Base-by-base conservation (phyloP, 2,888 invertebrate species). In the Melanostoma scalare region DNA sequence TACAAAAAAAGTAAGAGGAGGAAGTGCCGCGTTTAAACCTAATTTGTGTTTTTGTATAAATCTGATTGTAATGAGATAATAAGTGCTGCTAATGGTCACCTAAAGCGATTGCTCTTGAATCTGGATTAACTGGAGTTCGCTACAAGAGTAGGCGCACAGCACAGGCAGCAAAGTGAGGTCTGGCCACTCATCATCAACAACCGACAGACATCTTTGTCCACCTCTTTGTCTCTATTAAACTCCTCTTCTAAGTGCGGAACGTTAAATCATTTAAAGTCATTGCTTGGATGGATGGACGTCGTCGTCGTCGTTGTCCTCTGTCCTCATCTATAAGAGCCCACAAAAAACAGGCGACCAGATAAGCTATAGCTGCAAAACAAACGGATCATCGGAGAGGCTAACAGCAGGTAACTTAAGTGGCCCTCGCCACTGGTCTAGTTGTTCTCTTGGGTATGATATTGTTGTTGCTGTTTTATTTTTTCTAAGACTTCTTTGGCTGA, bases 1-100 rank as follows among this genome's bases (percentile, higher is more conserved):
- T 67, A 61, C 38, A 44, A 48, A 48, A 52, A 52, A 10, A 52
- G n/a, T 8, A 2, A 33, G 4, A 44, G 48, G 33, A 53, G 60
- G 71, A 69, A 76, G 76, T 77, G 69, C 40, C 53, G 35, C 71
- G 38, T 67, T 81, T 77, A 67, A 82, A 55, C 73, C 50, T 68
- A 80, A 74, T 80, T 80, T 74, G 60, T 63, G 63, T 67, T 65
- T 72, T 50, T 65, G 42, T 75, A 72, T 82, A 63, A 63, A 53
- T 65, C 87, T 86, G 87, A 86, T 87, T 88, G 87, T 89, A 89
- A 89, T 89, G 89, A 89, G 89, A 89, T 89, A 88, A 89, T 90
- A 90, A 89, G 89, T 88, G 89, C 88, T 87, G 86, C 90, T 89
- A 89, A 89, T 89, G 89, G 74, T 60, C 55, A 38, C 53, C 61